Evolutionary conservation across 2,888 invertebrate genomes (phyloP).

Genomic region (Vesta saturnalis): DNA sequence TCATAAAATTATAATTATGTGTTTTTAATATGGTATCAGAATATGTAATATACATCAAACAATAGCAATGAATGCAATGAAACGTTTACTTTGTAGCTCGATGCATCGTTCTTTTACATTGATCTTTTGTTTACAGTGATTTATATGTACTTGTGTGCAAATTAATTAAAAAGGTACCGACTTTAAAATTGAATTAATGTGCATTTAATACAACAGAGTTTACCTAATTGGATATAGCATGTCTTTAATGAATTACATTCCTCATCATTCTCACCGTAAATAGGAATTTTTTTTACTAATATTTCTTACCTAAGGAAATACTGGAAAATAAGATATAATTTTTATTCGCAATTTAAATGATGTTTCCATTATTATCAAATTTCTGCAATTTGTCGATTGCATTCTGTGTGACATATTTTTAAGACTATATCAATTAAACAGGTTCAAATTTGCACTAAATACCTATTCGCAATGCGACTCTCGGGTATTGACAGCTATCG

Average conservation of each 20-base stretch:
- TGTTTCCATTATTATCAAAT: too few species aligned
- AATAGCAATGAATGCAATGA: conserved; percentile 29
- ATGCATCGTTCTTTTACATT: conserved; percentile 38
- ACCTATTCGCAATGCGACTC: conserved; percentile 23
- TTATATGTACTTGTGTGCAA: conserved; percentile 50
- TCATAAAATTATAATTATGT: conserved; percentile 13
- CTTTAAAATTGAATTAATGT: conserved; percentile 43
- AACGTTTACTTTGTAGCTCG: conserved; percentile 30
- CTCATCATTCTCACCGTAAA: too few species aligned
- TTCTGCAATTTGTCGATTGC: too few species aligned
- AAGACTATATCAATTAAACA: conserved; percentile 29
- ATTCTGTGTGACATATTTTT: too few species aligned
- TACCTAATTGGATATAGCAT: conserved; percentile 38
- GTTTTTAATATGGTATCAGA: not conserved
- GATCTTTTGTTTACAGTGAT: conserved; percentile 45
- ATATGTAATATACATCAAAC: conserved; percentile 22
- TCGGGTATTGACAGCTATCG: conserved; percentile 36
- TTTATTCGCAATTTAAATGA: too few species aligned
- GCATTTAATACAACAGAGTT: conserved; percentile 38
- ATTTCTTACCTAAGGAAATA: too few species aligned
- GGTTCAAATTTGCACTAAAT: conserved; percentile 22
- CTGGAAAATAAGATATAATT: too few species aligned
- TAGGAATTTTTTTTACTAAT: too few species aligned
- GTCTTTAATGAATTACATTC: too few species aligned
- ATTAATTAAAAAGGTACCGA: conserved; percentile 49